Base-by-base conservation (phyloP, 2,797 vertebrate genomes). In the Pteropus rufus region DNA sequence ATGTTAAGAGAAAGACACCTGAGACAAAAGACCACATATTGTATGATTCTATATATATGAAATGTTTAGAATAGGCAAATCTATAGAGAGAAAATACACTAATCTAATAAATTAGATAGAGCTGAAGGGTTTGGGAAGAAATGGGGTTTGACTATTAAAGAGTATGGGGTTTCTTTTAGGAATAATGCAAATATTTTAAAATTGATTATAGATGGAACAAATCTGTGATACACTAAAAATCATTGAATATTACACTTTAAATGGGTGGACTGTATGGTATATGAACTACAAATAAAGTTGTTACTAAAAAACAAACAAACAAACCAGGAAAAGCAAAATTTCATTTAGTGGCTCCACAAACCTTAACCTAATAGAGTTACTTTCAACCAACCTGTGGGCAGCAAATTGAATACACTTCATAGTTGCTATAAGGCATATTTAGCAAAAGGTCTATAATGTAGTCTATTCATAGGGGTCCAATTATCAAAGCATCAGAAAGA, bases 101-200 rank as follows among this genome's bases (percentile, higher is more conserved):
- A 65, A 60, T 52, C 8, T 34, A 84, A 79, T 64, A 85, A 11
- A 39, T 81, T 67, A 36, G 39, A 44, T 7, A 69, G 7, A 36
- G 52, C 24, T 60, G 31, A 81, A 52, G 56, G 34, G 31, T 23
- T 87, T 89, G 19, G 46, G 18, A 52, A 4, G 58, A 79, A 91
- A 91, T 5, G 14, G 36, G 5, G 3, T 39, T 36, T 64, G 77
- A 70, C 56, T 36, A 19, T 75, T 86, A 70, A 67, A 62, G 19
- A 76, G 8, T 60, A 88, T 52, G 19, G 46, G 11, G n/a, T 88
- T 84, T 84, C 90, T 91, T 83, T 64, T 34, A 69, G 44, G 49
- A 23, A 58, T 80, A 65, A 91, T 31, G 34, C 73, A 96, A 85
- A 84, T 81, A 44, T 84, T 73, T 49, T 84, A 60, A 96, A 91